Base-by-base conservation (phyloP, 1,140 invertebrate genomes). In the Drosophila ambigua region DNA sequence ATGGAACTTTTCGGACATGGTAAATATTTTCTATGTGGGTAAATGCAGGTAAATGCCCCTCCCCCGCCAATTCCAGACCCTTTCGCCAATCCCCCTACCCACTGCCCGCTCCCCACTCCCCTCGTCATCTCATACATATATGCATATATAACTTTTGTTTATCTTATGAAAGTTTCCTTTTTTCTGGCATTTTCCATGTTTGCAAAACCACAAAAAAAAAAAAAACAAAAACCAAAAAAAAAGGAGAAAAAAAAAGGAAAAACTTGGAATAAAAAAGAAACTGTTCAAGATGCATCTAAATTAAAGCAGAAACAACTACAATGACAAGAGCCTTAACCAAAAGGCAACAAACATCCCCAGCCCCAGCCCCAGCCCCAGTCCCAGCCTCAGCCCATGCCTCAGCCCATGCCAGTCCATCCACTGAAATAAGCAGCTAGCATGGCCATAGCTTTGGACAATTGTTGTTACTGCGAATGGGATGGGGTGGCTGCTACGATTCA, bases 201-300 rank as follows among this genome's bases (percentile, higher is more conserved):
- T 62, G 58, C 50, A 49, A 49, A 43, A 35, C 43, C 44, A 58
- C 26, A 24, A 44, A 15, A 43, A 24, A 24, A 57, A 9, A 58
- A 57, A 13, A 6, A 5, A 58, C 20, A 24, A 44, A 15, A 43
- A 24, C 16, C 45, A n/a, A 58, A 57, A 13, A 5, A 5, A 57
- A 13, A 5, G 4, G 5, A 2, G 6, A 45, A 20, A 45, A 45
- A 7, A 45, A 45, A 44, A 13, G 15, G 11, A 15, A 41, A 16
- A 39, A 24, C 23, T 24, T 24, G 23, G 2, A 24, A 24, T 24
- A 50, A 35, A 28, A 39, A n/a, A 61, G 28, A 57, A 74, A 65
- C 61, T 74, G 61, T 67, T 78, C 51, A 54, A 78, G 75, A 78
- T 73, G 62, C 62, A 73, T 79, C 77, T 77, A 62, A 74, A 79